Conservation (phyloP, 2,797 vertebrate genomes). For the Melopsittacus undulatus region DNA sequence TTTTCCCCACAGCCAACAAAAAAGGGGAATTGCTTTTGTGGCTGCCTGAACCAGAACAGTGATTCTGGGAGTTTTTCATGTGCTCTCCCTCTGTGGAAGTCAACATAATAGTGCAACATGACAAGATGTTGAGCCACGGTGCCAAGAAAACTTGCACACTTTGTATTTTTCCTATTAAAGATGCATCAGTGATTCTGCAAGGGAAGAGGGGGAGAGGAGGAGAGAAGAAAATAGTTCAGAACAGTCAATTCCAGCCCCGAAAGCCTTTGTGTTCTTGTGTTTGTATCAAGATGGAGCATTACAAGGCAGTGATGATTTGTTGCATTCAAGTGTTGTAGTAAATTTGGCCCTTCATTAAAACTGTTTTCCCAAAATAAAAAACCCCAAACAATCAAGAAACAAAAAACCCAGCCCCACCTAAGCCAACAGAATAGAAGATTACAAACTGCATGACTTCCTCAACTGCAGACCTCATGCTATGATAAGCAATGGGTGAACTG, state of each 20-base stretch:
- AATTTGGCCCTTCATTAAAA: not conserved
- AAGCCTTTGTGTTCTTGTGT: not conserved
- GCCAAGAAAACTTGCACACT: constrained; percentile 18
- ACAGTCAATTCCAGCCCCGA: not conserved
- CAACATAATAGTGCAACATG: constrained; percentile 11
- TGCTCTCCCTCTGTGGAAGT: not conserved
- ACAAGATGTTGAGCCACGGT: constrained; percentile 15
- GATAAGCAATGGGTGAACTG: not conserved
- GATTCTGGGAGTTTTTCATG: constrained; percentile 32
- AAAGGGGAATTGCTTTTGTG: not conserved
- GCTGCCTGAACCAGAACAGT: constrained; percentile 1
- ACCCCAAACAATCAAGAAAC: not conserved
- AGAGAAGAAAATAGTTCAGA: not conserved
- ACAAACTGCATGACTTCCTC: not conserved
- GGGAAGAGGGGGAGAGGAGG: not conserved
- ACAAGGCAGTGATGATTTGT: not conserved
- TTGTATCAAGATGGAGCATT: not conserved
- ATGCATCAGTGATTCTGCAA: constrained; percentile 14
- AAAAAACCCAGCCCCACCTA: not conserved
- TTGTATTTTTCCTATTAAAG: constrained; percentile 40
- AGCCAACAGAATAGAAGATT: not conserved
- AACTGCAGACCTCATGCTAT: not conserved
- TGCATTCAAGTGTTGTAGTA: not conserved
- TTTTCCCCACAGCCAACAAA: not conserved
- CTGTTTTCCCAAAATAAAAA: not conserved